Percentiles rank a stretch among this genome's conserved stretches.
These are phyloP conservation scores for Paralinhomoeus sp. DNA, from an alignment of 2,888 invertebrate species.

Conservation along the genomic window DNA sequence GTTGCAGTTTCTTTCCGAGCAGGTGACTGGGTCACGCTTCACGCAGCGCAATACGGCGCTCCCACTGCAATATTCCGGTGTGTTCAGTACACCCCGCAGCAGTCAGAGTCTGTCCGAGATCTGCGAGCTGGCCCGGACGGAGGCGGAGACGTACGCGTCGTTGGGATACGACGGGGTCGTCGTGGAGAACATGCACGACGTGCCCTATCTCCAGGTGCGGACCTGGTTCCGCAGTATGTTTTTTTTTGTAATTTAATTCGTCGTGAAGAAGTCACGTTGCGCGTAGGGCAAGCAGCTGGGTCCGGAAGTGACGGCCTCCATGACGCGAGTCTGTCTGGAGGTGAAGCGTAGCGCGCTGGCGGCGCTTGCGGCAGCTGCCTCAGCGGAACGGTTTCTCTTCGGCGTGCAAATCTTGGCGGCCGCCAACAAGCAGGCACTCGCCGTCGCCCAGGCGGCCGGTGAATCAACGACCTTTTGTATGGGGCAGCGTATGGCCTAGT, in stretches of 20 bases:
- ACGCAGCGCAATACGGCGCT: too few relatives aligned
- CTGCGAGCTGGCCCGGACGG: too few relatives aligned
- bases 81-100: too few relatives aligned
- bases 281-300: constrained; percentile 34
- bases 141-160: too few relatives aligned
- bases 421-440: constrained; percentile 49
- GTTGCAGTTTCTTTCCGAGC: too few relatives aligned
- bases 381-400: constrained; percentile 14
- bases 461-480: neutral
- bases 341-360: constrained; percentile 35
- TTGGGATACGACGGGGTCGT: constrained; percentile 41
- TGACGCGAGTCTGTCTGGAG: constrained; percentile 42
- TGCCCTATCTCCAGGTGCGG: constrained; percentile 36
- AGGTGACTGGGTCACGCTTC: too few relatives aligned
- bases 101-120: too few relatives aligned
- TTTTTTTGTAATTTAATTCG: neutral
- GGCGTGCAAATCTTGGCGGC: constrained; percentile 45
- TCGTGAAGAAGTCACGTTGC: neutral
- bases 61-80: too few relatives aligned
- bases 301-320: constrained; percentile 44
- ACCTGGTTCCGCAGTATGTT: neutral
- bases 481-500: too few relatives aligned
- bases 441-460: constrained; percentile 46
- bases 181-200: constrained; percentile 56
- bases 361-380: constrained; percentile 2